Evolutionary conservation across 2,888 invertebrate genomes (phyloP).

Genomic region (Drosophila tripunctata): DNA sequence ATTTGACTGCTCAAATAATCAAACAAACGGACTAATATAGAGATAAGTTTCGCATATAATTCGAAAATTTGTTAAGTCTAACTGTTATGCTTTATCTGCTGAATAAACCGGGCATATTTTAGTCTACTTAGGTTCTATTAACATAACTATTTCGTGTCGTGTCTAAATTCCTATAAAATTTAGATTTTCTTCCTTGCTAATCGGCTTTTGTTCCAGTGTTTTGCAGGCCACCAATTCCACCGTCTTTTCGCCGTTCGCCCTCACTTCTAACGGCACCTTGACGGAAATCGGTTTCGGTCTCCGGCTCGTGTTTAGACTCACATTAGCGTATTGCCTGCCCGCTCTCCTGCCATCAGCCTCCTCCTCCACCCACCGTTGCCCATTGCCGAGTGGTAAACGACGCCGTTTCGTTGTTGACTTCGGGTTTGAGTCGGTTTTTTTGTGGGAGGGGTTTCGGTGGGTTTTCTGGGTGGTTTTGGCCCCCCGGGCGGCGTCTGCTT

Average conservation of each 20-base stretch:
- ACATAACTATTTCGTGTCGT: no score
- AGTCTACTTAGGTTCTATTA: no score
- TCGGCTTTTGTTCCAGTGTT: constrained; percentile 31
- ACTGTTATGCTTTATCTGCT: no score
- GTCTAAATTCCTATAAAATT: no score
- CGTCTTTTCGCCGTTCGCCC: background rate
- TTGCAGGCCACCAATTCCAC: background rate
- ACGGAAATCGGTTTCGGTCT: constrained; percentile 72
- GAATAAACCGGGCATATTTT: background rate
- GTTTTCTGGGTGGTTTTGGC: constrained; percentile 6
- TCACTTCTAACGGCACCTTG: constrained; percentile 39
- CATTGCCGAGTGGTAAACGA: constrained; percentile 61
- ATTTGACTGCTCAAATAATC: background rate
- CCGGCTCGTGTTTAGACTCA: constrained; percentile 72
- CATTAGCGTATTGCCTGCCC: constrained; percentile 68
- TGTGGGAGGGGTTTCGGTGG: constrained; percentile 24
- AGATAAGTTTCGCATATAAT: background rate
- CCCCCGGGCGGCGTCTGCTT: constrained; percentile 45
- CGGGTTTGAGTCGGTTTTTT: constrained; percentile 22
- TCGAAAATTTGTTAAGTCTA: no score
- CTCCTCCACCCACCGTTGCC: background rate
- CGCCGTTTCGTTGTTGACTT: constrained; percentile 55
- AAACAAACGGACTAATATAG: background rate
- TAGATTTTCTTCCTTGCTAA: no score
- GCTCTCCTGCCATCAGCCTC: background rate